Percentiles rank a stretch among this genome's conserved stretches.
phyloP scores from a whole-genome alignment of 1,140 invertebrate species.

The Neelides sp. region DNA sequence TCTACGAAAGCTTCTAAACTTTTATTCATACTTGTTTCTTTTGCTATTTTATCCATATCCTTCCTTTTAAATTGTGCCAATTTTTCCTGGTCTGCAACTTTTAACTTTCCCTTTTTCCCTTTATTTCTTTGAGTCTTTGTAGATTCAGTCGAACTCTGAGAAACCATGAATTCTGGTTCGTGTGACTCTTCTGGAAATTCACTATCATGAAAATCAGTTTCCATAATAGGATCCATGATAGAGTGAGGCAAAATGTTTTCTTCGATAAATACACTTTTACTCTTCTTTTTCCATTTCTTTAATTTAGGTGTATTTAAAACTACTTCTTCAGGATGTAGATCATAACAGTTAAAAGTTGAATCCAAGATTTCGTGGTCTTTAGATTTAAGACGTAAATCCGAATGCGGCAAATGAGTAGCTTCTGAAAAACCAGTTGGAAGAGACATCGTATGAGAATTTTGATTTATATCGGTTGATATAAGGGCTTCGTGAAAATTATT shows the following conservation, averaged over 20 bases:
- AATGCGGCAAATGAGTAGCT: no score
- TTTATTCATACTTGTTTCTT: conserved; percentile 25
- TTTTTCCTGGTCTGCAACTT: conserved; percentile 31
- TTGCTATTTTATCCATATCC: conserved; percentile 37
- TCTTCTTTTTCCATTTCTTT: no score
- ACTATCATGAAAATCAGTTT: neutral
- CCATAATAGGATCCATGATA: neutral
- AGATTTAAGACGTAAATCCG: no score
- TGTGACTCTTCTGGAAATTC: neutral
- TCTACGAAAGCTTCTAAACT: conserved; percentile 44
- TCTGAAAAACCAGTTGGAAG: no score
- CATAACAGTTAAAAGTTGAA: no score
- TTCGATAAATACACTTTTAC: neutral
- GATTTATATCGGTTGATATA: conserved; percentile 39
- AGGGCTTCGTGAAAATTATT: conserved; percentile 48
- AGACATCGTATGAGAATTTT: no score
- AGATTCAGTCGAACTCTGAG: neutral
- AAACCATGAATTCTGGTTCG: neutral
- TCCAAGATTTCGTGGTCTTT: no score
- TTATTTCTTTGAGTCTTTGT: neutral
- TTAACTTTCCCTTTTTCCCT: conserved; percentile 33
- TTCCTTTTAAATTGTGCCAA: conserved; percentile 33
- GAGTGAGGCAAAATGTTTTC: neutral
- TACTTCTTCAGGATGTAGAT: no score
- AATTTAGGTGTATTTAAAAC: no score